Conservation (phyloP, 2,888 invertebrate genomes). For the Alsophila aescularia region DNA sequence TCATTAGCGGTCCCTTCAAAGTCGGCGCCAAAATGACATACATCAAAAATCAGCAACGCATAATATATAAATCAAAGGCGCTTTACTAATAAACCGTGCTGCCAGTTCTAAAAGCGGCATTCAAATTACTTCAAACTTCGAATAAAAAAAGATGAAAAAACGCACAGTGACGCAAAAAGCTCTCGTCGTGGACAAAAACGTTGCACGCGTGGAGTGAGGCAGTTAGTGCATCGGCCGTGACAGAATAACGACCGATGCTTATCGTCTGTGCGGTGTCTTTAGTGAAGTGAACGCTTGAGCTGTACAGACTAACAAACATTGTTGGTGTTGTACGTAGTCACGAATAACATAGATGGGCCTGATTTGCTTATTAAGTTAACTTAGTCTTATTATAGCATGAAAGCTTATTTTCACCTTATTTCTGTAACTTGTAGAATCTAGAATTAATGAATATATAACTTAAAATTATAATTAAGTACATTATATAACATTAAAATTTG, state of each 20-base stretch:
- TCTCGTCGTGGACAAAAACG: constrained; percentile 40
- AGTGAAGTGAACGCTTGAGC: constrained; percentile 32
- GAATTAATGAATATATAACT: too few relatives aligned
- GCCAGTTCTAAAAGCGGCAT: constrained; percentile 39
- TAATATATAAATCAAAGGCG: constrained; percentile 77
- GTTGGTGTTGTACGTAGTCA: constrained; percentile 17
- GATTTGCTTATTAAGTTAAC: too few relatives aligned
- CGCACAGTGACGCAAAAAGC: constrained; percentile 51
- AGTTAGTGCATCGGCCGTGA: constrained; percentile 79
- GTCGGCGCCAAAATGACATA: constrained; percentile 68
- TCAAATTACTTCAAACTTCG: constrained; percentile 46
- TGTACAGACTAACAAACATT: constrained; percentile 32
- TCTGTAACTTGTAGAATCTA: too few relatives aligned
- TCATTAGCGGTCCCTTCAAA: constrained; percentile 57
- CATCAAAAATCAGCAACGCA: constrained; percentile 43
- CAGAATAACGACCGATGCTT: constrained; percentile 77
- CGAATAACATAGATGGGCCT: not conserved
- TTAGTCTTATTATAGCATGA: too few relatives aligned
- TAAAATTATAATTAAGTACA: too few relatives aligned
- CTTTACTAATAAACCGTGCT: constrained; percentile 55
- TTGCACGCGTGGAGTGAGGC: constrained; percentile 74
- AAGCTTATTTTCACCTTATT: too few relatives aligned
- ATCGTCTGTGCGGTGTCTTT: constrained; percentile 54
- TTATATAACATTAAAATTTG: too few relatives aligned
- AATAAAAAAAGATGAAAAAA: constrained; percentile 46